A percentile compares a stretch with the other conserved stretches of the same genome.
phyloP scores from a whole-genome alignment of 2,888 invertebrate genomes.

The Lutraria lutraria region DNA sequence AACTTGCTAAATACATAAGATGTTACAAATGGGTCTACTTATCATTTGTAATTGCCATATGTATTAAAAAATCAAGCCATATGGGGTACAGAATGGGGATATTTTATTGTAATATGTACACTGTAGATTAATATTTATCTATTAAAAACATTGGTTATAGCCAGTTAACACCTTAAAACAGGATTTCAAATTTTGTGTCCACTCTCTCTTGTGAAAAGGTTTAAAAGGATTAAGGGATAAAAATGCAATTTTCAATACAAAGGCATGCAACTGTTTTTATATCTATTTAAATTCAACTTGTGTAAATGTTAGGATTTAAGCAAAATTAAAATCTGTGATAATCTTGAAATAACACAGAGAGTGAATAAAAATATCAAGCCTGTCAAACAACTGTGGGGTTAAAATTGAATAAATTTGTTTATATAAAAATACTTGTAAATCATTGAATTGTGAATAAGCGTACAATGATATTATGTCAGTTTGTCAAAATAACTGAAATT shows the following conservation, averaged over 20 bases:
- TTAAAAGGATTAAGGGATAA: constrained; percentile 46
- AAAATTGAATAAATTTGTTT: constrained; percentile 63
- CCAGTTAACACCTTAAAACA: constrained; percentile 26
- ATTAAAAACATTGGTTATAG: constrained; percentile 42
- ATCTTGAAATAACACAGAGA: constrained; percentile 61
- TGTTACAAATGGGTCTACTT: constrained; percentile 55
- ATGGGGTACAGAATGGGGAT: constrained; percentile 39
- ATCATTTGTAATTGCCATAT: constrained; percentile 61
- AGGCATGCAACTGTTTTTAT: constrained; percentile 61
- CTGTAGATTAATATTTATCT: constrained; percentile 64
- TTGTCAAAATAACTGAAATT: constrained; percentile 60
- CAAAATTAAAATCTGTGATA: constrained; percentile 59
- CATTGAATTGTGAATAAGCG: constrained; percentile 49
- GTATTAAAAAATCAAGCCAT: constrained; percentile 62
- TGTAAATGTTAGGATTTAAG: constrained; percentile 55
- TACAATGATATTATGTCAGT: constrained; percentile 45
- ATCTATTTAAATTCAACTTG: constrained; percentile 65
- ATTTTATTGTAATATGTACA: constrained; percentile 29
- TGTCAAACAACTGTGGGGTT: constrained; percentile 55
- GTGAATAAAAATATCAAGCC: constrained; percentile 24
- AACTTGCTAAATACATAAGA: constrained; percentile 46
- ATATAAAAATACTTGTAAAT: constrained; percentile 53
- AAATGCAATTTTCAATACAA: constrained; percentile 53
- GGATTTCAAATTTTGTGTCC: constrained; percentile 52
- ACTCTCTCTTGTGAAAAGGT: constrained; percentile 23